phyloP scores from a whole-genome alignment of 2,113 vertebrate species.

The Morphnarchus princeps region DNA sequence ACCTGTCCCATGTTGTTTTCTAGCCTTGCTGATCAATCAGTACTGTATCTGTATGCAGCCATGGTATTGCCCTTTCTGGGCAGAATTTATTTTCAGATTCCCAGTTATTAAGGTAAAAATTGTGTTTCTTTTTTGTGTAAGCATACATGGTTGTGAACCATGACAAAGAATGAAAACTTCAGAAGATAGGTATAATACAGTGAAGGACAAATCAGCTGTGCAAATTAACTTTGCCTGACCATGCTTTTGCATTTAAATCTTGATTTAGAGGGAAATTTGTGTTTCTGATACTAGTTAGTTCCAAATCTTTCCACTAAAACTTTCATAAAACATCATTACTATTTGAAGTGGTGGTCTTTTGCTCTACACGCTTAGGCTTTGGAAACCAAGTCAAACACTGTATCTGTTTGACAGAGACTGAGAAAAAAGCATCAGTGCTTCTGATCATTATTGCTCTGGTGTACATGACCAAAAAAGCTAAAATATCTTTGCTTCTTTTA shows the following conservation, averaged over 20 bases:
- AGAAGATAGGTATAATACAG: not conserved
- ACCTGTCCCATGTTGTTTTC: not conserved
- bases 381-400: not conserved
- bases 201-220: not conserved
- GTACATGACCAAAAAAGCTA: not conserved
- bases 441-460: not conserved
- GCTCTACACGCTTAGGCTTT: not conserved
- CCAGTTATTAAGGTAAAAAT: not conserved
- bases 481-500: not conserved
- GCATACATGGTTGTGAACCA: not conserved
- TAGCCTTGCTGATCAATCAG: not conserved
- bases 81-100: not conserved
- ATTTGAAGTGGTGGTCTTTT: not conserved
- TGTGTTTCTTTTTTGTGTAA: not conserved
- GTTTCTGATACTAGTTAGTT: not conserved
- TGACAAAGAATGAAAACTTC: not conserved
- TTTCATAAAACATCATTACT: not conserved
- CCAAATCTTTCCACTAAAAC: not conserved
- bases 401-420: not conserved
- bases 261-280: not conserved
- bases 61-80: not conserved
- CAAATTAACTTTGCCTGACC: not conserved
- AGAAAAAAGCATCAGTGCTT: not conserved
- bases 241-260: not conserved
- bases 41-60: not conserved